Conservation (phyloP, 2,797 vertebrate genomes). For the Chromobotia macracanthus region DNA sequence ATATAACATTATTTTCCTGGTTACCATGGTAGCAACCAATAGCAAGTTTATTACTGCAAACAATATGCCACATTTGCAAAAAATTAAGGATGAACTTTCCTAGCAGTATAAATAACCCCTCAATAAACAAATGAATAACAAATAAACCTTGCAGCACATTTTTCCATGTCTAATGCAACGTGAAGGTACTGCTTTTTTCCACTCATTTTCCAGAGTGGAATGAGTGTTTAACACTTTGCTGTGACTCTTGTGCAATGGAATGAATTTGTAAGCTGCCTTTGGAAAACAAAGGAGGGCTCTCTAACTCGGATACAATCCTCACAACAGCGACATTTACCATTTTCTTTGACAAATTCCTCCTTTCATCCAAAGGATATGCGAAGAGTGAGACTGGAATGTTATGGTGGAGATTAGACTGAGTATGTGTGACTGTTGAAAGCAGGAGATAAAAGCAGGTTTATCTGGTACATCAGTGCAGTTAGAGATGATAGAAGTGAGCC, state of each 20-base stretch:
- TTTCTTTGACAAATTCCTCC: too few species aligned
- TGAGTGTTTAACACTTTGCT: slow-evolving; percentile 7
- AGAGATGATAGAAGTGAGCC: slow-evolving; percentile 10
- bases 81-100: neutral
- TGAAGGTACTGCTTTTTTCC: neutral
- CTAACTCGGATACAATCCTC: slow-evolving; percentile 4
- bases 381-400: slow-evolving; percentile 9
- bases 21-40: neutral
- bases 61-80: neutral
- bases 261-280: slow-evolving; percentile 18
- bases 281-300: slow-evolving; percentile 16
- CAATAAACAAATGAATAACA: neutral
- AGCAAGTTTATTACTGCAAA: neutral
- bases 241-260: slow-evolving; percentile 19
- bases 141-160: slow-evolving; percentile 1
- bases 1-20: neutral
- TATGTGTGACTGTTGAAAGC: slow-evolving; percentile 3
- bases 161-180: slow-evolving; percentile 5
- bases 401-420: neutral
- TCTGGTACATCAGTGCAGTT: slow-evolving; percentile 9
- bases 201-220: slow-evolving; percentile 5
- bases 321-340: slow-evolving; percentile 21
- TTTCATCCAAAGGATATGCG: slow-evolving; percentile 29
- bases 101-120: neutral
- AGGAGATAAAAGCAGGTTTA: slow-evolving; percentile 21